phyloP scores from a whole-genome alignment of 2,113 vertebrate species.

The Dromiciops gliroides region DNA sequence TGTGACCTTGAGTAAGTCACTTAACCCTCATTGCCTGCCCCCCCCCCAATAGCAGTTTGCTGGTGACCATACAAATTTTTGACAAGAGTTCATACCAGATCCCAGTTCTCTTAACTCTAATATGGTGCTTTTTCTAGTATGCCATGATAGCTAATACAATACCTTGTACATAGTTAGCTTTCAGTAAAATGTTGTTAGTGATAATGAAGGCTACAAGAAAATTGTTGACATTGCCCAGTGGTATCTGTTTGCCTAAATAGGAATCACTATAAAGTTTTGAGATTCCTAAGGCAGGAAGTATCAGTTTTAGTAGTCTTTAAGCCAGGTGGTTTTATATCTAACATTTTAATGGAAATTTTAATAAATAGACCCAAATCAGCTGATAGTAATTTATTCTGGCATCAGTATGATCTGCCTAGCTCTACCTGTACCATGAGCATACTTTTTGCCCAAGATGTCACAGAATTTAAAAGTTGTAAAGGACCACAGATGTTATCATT shows the following conservation, averaged over 20 bases:
- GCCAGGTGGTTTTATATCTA: not conserved
- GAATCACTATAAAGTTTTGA: not conserved
- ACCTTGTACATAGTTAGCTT: not conserved
- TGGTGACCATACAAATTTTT: too few species aligned
- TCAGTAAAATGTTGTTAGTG: not conserved
- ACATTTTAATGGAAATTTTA: not conserved
- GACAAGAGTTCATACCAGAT: not conserved
- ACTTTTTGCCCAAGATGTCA: not conserved
- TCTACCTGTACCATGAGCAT: not conserved
- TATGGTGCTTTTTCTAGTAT: not conserved
- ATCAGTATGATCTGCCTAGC: not conserved
- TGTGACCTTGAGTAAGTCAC: too few species aligned
- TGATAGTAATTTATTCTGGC: not conserved
- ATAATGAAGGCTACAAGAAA: not conserved
- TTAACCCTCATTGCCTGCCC: too few species aligned
- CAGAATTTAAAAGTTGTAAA: not conserved
- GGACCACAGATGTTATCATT: not conserved
- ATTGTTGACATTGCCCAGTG: not conserved
- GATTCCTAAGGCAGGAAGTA: not conserved
- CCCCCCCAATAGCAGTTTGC: too few species aligned
- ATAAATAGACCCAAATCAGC: not conserved
- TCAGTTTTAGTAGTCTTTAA: not conserved
- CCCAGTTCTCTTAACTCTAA: not conserved
- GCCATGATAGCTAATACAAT: not conserved
- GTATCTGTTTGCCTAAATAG: not conserved